phyloP scores from a whole-genome alignment of 1,140 invertebrate species.

The Teleogryllus occipitalis region DNA sequence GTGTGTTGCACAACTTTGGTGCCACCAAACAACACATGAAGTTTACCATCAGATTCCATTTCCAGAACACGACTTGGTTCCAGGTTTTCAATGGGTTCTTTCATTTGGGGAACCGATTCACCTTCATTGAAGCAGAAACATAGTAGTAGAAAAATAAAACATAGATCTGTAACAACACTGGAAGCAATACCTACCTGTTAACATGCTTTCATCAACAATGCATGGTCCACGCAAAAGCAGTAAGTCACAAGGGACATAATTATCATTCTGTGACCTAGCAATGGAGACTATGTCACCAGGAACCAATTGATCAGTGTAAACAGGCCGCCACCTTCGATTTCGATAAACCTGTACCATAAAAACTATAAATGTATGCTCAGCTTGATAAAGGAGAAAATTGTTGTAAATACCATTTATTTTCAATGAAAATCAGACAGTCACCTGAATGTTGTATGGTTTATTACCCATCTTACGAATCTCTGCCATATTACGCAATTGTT shows the following conservation, averaged over 20 bases:
- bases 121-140: conserved; percentile 34
- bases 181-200: conserved; percentile 62
- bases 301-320: conserved; percentile 79
- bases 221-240: conserved; percentile 87
- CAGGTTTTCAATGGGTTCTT: conserved; percentile 84
- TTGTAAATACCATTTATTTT: background rate
- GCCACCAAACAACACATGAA: conserved; percentile 93
- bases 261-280: conserved; percentile 78
- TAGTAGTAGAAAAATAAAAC: conserved; percentile 7
- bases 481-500: conserved; percentile 96
- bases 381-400: background rate
- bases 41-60: conserved; percentile 80
- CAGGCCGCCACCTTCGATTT: conserved; percentile 82
- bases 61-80: conserved; percentile 61
- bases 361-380: background rate
- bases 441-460: conserved; percentile 84
- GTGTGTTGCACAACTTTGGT: conserved; percentile 96
- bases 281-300: conserved; percentile 97
- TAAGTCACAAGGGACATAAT: conserved; percentile 94
- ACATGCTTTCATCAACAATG: conserved; percentile 96
- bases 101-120: conserved; percentile 99
- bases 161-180: conserved; percentile 11
- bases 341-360: conserved; percentile 67
- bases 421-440: conserved; percentile 29
- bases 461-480: conserved; percentile 99